Base-by-base conservation (phyloP, 2,888 invertebrate genomes). In the Sisyra terminalis region DNA sequence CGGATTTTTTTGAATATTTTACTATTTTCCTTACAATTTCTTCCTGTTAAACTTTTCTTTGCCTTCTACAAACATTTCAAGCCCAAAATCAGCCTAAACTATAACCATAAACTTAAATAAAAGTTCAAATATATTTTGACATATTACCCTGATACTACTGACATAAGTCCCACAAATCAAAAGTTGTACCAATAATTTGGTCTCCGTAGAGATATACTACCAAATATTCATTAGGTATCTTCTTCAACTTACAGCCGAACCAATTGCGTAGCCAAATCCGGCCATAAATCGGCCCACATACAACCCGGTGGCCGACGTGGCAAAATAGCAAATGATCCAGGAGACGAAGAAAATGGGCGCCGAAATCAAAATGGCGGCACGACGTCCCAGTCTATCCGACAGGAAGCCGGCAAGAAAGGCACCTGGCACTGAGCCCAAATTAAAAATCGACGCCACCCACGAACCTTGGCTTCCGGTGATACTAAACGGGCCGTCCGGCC, bases 311-410 rank as follows among this genome's bases (percentile, higher is more conserved):
- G 71, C 66, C n/a, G 56, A 53, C 52, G 55, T 62, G 4, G 69
- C 69, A 13, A 65, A 29, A 13, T 14, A 39, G n/a, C 17, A n/a
- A 5, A 39, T 13, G 3, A 53, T 48, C 69, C 73, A 73, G 50
- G 73, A 71, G 48, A 70, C 43, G 29, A 69, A 57, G 14, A 69
- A 64, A 0, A 75, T 71, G 8, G 67, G 48, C 1, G 70, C 64
- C 0, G 70, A 65, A 3, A 64, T 50, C 35, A 71, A 56, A 2
- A 75, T 57, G 2, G 73, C 67, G 4, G 59, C 60, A 30, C 69
- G 69, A 1, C 76, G 66, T 2, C 77, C 77, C 1, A 67, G 56
- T 40, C 61, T 62, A 52, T 75, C 72, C 49, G 69, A 69, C 17
- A 73, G 54, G 40, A 69, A 58, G 36, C 73, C 73, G 0, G 73